These are phyloP conservation scores for Telmatochromis brichardi DNA, from an alignment of 2,113 vertebrate species.

Conservation along the genomic window DNA sequence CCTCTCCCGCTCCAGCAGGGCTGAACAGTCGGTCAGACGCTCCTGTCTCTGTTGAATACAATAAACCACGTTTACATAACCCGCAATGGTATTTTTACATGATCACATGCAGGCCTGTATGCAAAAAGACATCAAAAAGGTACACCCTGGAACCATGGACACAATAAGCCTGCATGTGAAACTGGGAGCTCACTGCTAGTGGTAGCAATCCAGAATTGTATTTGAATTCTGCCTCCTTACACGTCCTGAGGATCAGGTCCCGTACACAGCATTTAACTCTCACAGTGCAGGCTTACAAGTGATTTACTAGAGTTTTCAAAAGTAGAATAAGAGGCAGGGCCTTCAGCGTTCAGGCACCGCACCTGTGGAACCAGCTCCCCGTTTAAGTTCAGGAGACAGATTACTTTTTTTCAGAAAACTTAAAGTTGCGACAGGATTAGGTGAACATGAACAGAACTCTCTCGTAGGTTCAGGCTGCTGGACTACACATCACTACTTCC, in stretches of 20 bases:
- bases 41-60: constrained; percentile 72
- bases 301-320: neutral
- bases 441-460: neutral
- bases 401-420: neutral
- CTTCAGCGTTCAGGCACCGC: neutral
- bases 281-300: neutral
- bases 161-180: neutral
- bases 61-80: neutral
- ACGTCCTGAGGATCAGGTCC: accelerated
- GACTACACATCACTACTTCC: neutral
- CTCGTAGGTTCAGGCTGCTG: neutral
- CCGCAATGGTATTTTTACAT: neutral
- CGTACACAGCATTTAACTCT: neutral
- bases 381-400: neutral
- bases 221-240: neutral
- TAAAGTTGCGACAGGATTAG: neutral
- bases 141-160: neutral
- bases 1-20: constrained; percentile 75
- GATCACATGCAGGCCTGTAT: neutral
- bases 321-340: neutral
- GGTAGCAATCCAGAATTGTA: neutral
- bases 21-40: constrained; percentile 75
- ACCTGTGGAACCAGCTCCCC: neutral
- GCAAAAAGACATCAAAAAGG: neutral
- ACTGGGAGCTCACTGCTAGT: neutral